Percentiles rank a stretch among this genome's conserved stretches.
Conservation (phyloP, 2,113 vertebrate genomes). For the Astatotilapia flaviijosephi region DNA sequence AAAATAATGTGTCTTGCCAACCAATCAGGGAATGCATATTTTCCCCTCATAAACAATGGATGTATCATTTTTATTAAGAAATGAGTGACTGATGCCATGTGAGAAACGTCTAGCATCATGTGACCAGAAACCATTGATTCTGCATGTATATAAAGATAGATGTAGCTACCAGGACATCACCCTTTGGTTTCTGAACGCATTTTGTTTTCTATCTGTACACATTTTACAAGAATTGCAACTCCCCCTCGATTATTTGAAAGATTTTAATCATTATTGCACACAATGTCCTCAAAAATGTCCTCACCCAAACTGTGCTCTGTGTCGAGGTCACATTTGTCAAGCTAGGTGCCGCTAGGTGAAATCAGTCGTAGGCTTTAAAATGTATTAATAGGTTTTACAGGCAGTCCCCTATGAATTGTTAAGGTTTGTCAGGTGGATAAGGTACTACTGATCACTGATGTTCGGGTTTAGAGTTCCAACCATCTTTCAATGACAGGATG, state of each 20-base stretch:
- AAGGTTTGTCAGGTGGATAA: neutral
- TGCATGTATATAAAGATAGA: neutral
- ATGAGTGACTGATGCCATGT: neutral
- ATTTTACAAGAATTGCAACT: fast-evolving
- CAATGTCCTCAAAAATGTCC: neutral
- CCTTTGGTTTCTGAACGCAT: neutral
- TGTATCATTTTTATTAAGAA: neutral
- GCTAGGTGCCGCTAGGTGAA: neutral
- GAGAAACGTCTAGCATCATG: neutral
- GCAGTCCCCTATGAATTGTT: neutral
- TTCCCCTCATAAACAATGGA: neutral
- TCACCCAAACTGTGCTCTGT: neutral
- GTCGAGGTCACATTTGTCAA: neutral
- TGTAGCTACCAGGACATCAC: neutral
- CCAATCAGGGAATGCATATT: neutral
- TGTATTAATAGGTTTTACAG: neutral
- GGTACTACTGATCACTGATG: neutral
- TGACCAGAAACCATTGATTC: neutral
- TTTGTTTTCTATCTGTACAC: neutral
- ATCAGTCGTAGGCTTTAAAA: neutral
- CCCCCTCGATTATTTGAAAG: neutral
- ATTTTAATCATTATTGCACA: neutral
- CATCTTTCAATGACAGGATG: neutral
- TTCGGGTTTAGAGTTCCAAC: neutral
- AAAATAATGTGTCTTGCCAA: neutral